Evolutionary conservation across 2,113 vertebrate species (phyloP), one percentile per base, ranked within the genome.

Genomic region (Delphinus delphis): DNA sequence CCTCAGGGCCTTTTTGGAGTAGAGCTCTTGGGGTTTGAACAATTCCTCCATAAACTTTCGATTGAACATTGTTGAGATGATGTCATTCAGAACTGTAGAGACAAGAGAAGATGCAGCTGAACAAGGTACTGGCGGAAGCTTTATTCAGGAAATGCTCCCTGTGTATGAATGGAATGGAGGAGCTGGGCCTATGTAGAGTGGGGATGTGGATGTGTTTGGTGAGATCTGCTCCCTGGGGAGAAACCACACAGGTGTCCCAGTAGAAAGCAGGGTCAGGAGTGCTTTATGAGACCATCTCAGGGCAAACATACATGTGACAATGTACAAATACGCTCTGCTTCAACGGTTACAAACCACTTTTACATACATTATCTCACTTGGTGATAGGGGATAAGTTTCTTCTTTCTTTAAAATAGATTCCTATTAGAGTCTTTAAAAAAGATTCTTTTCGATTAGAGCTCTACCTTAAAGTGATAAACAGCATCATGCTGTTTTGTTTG

Each of bases 41-140:
- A 99, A 98, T 97, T 99, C 99, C 68, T 99, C 99, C 98, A 99
- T 98, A 95, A 99, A 99, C 94, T 99, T 99, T 94, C 99, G 99
- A 97, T 99, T 99, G 98, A 99, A 99, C 99, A 99, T 99, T 95
- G 99, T 99, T 89, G 98, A 99, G 98, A 99, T 99, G 98, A 99
- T 99, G 98, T 99, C 99, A 98, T 99, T 99, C 99, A 99, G 99
- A 95, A 99, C 99, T 99, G 98, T 60, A 98, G 98, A 97, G 98
- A 98, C 84, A 98, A 94, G 97, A 97, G 63, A 93, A 76, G 71
- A 92, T 1, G 77, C n/a, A 68, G 73, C 55, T 18, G 83, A 98
- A 84, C 58, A 13, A 47, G 80, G n/a, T 12, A 2, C 23, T 0
- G 6, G 9, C 38, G 70, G 79, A 76, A 50, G 50, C 81, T 81